Percentiles rank a stretch among this genome's conserved stretches.
phyloP scores from a whole-genome alignment of 2,113 vertebrate genomes.

The Pomatorhinus ruficollis region DNA sequence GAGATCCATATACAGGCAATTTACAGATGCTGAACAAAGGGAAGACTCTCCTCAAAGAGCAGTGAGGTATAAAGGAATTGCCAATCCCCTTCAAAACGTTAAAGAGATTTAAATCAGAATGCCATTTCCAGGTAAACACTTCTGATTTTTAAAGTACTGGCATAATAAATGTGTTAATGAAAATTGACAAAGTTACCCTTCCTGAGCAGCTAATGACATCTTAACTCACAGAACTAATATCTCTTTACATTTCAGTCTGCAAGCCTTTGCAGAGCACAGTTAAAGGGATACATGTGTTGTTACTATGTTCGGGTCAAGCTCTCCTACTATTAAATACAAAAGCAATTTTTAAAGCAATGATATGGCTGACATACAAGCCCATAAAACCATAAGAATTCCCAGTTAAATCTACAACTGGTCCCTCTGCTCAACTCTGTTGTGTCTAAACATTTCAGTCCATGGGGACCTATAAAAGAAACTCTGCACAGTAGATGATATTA shows the following conservation, averaged over 20 bases:
- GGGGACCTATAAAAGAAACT: conserved; percentile 44
- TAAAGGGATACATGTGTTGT: conserved; percentile 1
- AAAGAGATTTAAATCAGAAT: conserved; percentile 7
- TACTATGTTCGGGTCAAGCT: neutral
- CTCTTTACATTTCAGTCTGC: neutral
- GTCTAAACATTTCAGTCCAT: conserved; percentile 23
- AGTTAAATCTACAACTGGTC: conserved; percentile 27
- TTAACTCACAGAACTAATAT: neutral
- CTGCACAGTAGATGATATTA: conserved; percentile 45
- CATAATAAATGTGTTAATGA: neutral
- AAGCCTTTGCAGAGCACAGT: neutral
- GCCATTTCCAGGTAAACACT: neutral
- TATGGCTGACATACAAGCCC: conserved; percentile 23
- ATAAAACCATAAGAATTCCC: conserved; percentile 20
- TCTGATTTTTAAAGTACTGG: neutral
- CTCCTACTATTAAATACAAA: conserved; percentile 38
- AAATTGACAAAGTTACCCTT: conserved; percentile 8
- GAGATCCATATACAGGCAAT: neutral
- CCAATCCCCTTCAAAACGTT: neutral
- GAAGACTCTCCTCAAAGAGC: neutral
- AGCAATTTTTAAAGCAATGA: conserved; percentile 54
- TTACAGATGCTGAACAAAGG: neutral
- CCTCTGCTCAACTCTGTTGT: neutral
- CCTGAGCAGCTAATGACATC: neutral
- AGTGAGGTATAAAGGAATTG: neutral